Base-by-base conservation (phyloP, 1,140 invertebrate species). In the Ceratina calcarata region DNA sequence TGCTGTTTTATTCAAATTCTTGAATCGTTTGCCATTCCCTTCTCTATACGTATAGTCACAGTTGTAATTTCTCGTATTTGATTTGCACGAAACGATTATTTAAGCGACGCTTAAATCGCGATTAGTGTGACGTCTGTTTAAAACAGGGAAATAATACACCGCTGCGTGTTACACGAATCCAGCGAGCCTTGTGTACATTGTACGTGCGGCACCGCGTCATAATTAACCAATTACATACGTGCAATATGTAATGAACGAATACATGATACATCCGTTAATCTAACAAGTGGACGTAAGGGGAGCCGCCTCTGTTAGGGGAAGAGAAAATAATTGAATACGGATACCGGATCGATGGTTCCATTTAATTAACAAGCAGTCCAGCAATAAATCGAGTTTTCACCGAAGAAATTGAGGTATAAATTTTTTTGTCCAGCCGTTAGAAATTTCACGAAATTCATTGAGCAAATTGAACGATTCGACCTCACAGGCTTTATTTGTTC, bases 71-170 rank as follows among this genome's bases (percentile, higher is more conserved):
- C 8, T 18, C 2, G 15, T 16, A 13, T 51, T n/a, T 27, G 3
- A 22, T 57, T 49, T 20, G 1, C n/a, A 1, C 0, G 12, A 1
- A 49, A 57, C 18, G 16, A 7, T 20, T 18, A 51, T 73, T 51
- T 65, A n/a, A 64, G 18, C 61, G 15, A 22, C 60, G 16, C 4
- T 65, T 73, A 55, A 70, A 66, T 66, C 37, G 62, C 53, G 66
- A 74, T 74, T 66, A 58, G 32, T 18, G 61, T 74, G 70, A 45
- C 8, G 77, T 66, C 62, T 79, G 77, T 73, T 79, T 65, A 24
- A 51, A 74, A 27, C 32, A 37, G 20, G 16, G 32, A 74, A 61
- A 66, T 32, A 66, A 74, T 73, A 58, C 37, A 51, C 37, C 3
- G 69, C 45, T n/a, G 49, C 18, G 61, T 22, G 32, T 79, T 79